Evolutionary conservation across 2,113 vertebrate genomes (phyloP).

Genomic region (Hystrix cristata): DNA sequence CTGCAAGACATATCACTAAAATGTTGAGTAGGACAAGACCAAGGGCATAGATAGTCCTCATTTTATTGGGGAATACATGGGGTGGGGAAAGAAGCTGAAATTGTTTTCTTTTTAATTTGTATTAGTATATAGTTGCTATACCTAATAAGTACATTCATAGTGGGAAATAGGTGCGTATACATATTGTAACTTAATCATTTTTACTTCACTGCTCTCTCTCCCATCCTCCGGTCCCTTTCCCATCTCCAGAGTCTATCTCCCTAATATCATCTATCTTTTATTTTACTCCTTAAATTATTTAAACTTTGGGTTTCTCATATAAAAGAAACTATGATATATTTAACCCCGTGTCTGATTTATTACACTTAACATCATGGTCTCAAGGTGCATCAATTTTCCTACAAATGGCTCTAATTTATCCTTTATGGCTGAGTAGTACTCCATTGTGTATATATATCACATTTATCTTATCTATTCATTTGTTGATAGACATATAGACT

Average conservation of each 20-base stretch:
- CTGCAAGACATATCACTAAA: conserved; percentile 80
- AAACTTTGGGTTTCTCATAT: not conserved
- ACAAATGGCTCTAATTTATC: not conserved
- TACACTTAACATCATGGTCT: not conserved
- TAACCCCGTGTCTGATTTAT: not conserved
- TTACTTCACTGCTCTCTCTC: not conserved
- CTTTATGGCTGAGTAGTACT: not conserved
- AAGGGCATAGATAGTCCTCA: conserved; percentile 68
- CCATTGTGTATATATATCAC: not conserved
- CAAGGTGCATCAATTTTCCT: not conserved
- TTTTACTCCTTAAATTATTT: not conserved
- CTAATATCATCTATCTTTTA: not conserved
- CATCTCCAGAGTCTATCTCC: not conserved
- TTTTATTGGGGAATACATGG: conserved; percentile 45
- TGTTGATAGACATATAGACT: not conserved
- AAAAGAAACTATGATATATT: not conserved
- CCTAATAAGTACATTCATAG: not conserved
- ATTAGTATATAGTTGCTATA: not conserved
- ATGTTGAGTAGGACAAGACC: conserved; percentile 78
- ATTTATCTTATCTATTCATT: not conserved
- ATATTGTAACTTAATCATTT: not conserved
- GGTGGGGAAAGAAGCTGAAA: not conserved
- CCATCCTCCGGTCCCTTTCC: not conserved
- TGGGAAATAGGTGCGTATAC: not conserved
- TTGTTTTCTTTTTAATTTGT: not conserved